Conservation (phyloP, 2,797 vertebrate species). For the Chromobotia macracanthus region DNA sequence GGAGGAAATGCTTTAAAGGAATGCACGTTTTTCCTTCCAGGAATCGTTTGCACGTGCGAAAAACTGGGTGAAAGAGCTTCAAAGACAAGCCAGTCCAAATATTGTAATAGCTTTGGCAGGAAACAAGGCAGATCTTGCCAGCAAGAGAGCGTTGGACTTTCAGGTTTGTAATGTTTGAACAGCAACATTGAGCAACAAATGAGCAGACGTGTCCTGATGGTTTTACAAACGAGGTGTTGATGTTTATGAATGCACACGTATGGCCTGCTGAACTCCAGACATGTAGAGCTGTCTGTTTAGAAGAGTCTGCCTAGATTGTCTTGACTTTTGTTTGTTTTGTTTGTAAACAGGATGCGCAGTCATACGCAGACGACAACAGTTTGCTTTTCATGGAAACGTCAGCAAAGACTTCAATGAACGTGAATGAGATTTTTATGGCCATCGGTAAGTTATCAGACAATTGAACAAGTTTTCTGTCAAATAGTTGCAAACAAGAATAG, state of each 20-base stretch:
- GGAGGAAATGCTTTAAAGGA: background rate
- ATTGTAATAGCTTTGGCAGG: slow-evolving; percentile 99
- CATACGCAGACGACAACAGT: slow-evolving; percentile 98
- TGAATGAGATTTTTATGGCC: slow-evolving; percentile 99
- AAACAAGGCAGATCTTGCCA: slow-evolving; percentile 97
- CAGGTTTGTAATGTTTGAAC: slow-evolving; percentile 81
- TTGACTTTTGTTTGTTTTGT: slow-evolving; percentile 65
- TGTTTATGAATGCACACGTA: slow-evolving; percentile 57
- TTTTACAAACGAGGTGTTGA: slow-evolving; percentile 25
- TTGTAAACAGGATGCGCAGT: slow-evolving; percentile 89
- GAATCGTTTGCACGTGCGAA: slow-evolving; percentile 98
- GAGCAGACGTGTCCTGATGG: slow-evolving; percentile 13
- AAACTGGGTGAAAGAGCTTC: slow-evolving; percentile 99
- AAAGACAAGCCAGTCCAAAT: slow-evolving; percentile 99
- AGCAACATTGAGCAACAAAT: background rate
- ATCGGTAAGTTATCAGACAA: slow-evolving; percentile 83
- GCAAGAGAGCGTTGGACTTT: slow-evolving; percentile 96
- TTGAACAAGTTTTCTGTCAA: background rate
- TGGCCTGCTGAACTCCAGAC: slow-evolving; percentile 24
- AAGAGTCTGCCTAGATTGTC: background rate
- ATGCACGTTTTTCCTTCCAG: slow-evolving; percentile 70
- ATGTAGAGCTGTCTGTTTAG: background rate
- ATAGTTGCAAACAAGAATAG: background rate
- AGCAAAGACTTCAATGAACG: slow-evolving; percentile 98
- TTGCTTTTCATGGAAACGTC: slow-evolving; percentile 99